Conservation (phyloP, 2,888 invertebrate species). For the Busseola fusca region DNA sequence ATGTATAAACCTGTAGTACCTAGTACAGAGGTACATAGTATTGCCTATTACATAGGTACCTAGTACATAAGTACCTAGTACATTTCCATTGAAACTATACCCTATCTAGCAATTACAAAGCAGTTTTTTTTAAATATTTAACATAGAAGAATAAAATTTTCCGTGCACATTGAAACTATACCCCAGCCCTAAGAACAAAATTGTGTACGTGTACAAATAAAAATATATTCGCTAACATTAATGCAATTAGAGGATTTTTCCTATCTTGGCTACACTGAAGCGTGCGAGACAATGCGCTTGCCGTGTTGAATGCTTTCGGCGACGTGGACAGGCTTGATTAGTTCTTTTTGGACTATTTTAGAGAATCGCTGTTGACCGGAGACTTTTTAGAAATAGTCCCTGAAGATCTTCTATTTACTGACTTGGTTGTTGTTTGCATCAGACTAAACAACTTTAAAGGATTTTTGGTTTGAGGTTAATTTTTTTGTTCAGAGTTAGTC, state of each 20-base stretch:
- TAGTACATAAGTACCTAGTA: background rate
- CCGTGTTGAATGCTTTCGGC: conserved; percentile 15
- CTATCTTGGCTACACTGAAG: background rate
- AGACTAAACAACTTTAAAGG: background rate
- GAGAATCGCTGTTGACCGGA: background rate
- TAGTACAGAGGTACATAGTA: too few relatives aligned
- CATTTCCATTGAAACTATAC: background rate
- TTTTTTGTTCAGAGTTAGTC: background rate
- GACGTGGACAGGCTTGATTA: background rate
- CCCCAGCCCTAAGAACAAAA: background rate
- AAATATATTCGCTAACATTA: conserved; percentile 27
- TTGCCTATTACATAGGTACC: too few relatives aligned
- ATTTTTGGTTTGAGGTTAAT: background rate
- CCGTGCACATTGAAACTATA: background rate
- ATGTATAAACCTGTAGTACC: too few relatives aligned
- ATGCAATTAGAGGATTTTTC: conserved; percentile 24
- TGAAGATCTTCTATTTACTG: background rate
- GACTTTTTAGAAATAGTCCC: background rate
- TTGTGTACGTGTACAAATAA: conserved; percentile 22
- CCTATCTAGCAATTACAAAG: background rate
- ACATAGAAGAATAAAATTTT: background rate
- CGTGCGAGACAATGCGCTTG: conserved; percentile 32
- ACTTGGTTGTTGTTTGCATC: background rate
- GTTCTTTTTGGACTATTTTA: conserved; percentile 16
- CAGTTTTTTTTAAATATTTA: background rate